These are phyloP conservation scores for Argynnis bischoffii DNA, from an alignment of 2,888 invertebrate genomes.

Conservation along the genomic window DNA sequence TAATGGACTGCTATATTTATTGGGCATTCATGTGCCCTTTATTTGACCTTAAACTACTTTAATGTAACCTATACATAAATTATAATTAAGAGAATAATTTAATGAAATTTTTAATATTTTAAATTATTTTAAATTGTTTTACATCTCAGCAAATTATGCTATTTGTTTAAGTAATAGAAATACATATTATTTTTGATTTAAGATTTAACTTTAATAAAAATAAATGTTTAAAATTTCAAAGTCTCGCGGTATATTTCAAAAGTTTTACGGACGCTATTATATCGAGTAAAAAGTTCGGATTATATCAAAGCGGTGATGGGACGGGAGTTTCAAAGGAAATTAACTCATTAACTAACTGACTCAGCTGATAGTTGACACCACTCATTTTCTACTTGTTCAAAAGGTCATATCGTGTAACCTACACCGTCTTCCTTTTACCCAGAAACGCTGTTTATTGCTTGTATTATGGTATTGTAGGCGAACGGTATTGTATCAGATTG, in stretches of 20 bases:
- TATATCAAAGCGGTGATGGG: not conserved
- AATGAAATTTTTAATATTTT: no score
- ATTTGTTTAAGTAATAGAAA: no score
- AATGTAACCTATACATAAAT: constrained; percentile 13
- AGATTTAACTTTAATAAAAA: no score
- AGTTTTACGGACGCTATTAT: no score
- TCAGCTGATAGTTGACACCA: constrained; percentile 18
- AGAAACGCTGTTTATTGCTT: not conserved
- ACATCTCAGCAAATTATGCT: no score
- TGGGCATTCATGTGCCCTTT: constrained; percentile 17
- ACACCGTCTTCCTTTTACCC: constrained; percentile 3
- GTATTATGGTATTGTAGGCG: not conserved
- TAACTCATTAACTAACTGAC: constrained; percentile 8
- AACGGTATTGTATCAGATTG: no score
- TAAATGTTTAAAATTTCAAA: no score
- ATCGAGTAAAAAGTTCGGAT: not conserved
- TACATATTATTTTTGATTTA: no score
- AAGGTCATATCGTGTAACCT: constrained; percentile 8
- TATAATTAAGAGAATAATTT: constrained; percentile 8
- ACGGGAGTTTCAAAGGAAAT: not conserved
- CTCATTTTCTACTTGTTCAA: constrained; percentile 14
- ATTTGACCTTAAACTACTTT: constrained; percentile 16
- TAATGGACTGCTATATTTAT: constrained; percentile 12
- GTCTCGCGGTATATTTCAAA: no score
- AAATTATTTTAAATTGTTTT: no score